phyloP scores from a whole-genome alignment of 1,140 invertebrate genomes.

The Scaptomyza graminum region DNA sequence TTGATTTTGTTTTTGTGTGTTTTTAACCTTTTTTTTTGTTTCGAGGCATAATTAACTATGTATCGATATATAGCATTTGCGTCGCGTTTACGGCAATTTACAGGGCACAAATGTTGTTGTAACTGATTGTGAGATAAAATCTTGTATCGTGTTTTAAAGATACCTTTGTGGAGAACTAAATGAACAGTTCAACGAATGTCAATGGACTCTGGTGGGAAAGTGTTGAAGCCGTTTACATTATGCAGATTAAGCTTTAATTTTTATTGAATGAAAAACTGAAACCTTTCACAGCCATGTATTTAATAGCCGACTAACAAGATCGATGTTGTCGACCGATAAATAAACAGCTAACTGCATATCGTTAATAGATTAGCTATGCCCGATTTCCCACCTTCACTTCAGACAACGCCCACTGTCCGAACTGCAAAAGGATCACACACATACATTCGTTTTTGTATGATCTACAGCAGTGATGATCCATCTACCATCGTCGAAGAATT shows the following conservation, averaged over 20 bases:
- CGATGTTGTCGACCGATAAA: conserved; percentile 65
- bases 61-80: conserved; percentile 56
- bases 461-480: conserved; percentile 23
- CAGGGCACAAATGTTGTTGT: conserved; percentile 51
- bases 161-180: background rate
- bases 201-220: conserved; percentile 78
- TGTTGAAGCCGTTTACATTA: conserved; percentile 73
- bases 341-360: conserved; percentile 47
- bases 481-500: conserved; percentile 5
- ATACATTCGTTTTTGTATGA: conserved; percentile 12
- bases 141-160: conserved; percentile 69
- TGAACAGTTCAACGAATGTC: conserved; percentile 47
- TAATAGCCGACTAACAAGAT: conserved; percentile 78
- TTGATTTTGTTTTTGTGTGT: conserved; percentile 55
- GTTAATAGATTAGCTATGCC: conserved; percentile 59
- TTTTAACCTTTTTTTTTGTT: conserved; percentile 22
- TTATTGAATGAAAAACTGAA: conserved; percentile 69
- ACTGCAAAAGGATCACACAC: conserved; percentile 18
- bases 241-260: conserved; percentile 44
- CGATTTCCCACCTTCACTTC: conserved; percentile 37
- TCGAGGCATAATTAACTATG: conserved; percentile 74
- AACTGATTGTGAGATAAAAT: conserved; percentile 64
- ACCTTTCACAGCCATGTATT: conserved; percentile 79
- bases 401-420: conserved; percentile 34
- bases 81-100: conserved; percentile 70